Evolutionary conservation across 1,140 invertebrate species (phyloP).

Genomic region (Pemphigus obesinymphae): DNA sequence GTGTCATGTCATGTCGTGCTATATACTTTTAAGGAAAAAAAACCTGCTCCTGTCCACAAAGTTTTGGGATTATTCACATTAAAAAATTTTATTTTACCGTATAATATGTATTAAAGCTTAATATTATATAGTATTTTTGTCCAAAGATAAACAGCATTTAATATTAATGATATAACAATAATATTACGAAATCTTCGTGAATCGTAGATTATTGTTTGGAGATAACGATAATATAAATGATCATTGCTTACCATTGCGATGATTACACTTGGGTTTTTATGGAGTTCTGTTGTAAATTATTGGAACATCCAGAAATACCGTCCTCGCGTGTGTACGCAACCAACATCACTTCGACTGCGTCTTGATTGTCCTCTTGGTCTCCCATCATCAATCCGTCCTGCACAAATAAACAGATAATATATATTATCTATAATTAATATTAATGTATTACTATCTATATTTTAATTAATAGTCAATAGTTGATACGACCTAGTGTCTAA

Average conservation of each 20-base stretch:
- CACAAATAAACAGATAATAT: neutral
- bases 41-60: too few relatives aligned
- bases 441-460: too few relatives aligned
- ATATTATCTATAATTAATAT: too few relatives aligned
- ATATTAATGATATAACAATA: neutral
- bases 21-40: too few relatives aligned
- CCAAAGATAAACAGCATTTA: too few relatives aligned
- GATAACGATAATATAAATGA: neutral
- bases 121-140: too few relatives aligned
- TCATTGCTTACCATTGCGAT: neutral
- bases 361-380: constrained; percentile 34
- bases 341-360: constrained; percentile 33
- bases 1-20: too few relatives aligned
- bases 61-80: too few relatives aligned
- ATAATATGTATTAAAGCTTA: too few relatives aligned
- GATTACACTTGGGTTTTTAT: constrained; percentile 18
- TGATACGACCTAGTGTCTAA: too few relatives aligned
- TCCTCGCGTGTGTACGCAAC: constrained; percentile 17
- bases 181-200: neutral
- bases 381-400: constrained; percentile 33
- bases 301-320: constrained; percentile 5
- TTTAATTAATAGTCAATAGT: too few relatives aligned
- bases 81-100: too few relatives aligned
- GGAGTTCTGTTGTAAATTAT: constrained; percentile 10
- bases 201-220: neutral